phyloP scores from a whole-genome alignment of 2,888 invertebrate species.

The Thysanoteuthis rhombus region DNA sequence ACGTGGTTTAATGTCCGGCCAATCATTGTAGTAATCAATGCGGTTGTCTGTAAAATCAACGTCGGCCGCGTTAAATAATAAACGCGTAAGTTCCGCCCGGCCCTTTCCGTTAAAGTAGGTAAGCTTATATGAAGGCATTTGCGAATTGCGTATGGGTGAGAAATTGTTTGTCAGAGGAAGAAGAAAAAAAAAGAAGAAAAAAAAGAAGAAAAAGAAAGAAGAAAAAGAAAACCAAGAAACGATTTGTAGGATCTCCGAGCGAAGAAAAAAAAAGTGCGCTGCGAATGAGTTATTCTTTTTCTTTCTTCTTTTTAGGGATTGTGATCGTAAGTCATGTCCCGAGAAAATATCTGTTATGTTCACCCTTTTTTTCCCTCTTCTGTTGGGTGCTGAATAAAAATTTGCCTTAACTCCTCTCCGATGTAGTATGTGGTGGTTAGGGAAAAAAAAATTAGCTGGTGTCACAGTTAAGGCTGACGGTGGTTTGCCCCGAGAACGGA shows the following conservation, averaged over 20 bases:
- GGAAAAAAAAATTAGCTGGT: not conserved
- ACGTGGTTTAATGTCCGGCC: constrained; percentile 17
- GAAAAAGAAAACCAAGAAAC: not conserved
- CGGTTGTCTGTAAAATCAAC: constrained; percentile 19
- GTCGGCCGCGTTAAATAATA: not conserved
- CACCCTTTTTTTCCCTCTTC: not conserved
- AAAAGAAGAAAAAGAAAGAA: not conserved
- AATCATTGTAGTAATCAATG: not conserved
- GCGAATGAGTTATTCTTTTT: not conserved
- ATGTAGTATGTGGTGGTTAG: not conserved
- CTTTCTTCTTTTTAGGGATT: not conserved
- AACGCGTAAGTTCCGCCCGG: constrained; percentile 14
- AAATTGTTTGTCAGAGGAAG: not conserved
- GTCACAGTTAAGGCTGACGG: not conserved
- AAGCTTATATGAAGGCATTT: constrained; percentile 24
- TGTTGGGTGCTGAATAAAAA: no score
- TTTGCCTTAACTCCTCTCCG: not conserved
- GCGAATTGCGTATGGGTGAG: not conserved
- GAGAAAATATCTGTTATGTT: not conserved
- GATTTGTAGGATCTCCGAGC: not conserved
- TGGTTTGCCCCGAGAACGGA: not conserved
- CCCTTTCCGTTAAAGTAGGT: constrained; percentile 25
- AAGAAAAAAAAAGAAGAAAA: not conserved
- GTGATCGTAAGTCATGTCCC: not conserved
- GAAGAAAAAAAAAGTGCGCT: not conserved